Base-by-base conservation (phyloP, 1,140 invertebrate genomes). In the Akabosia matsudoensis region DNA sequence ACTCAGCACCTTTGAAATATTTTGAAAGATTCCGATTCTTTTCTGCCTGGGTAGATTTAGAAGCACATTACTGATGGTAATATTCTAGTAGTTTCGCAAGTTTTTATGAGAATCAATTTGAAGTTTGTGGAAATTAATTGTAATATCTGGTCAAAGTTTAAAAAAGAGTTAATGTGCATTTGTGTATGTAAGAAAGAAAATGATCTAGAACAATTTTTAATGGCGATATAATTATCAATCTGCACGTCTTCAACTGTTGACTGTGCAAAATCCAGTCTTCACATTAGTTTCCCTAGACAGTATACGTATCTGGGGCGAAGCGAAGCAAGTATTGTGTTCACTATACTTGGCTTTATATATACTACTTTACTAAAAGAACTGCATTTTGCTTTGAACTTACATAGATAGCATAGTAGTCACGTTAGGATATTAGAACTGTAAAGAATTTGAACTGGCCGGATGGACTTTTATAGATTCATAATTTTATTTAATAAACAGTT, bases 391-490 rank as follows among this genome's bases (percentile, higher is more conserved):
- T 45, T 45, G 37, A 7, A 45, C 37, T 45, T n/a, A n/a, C n/a
- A 45, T 18, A 45, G 37, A 45, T 18, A 45, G 37, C 37, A 45
- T 45, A 45, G 37, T n/a, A n/a, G n/a, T n/a, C n/a, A n/a, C n/a
- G n/a, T n/a, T n/a, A n/a, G n/a, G n/a, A n/a, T n/a, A n/a, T n/a
- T n/a, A n/a, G n/a, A n/a, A n/a, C n/a, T n/a, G 37, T 45, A 45
- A 45, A 18, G 18, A 10, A 10, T 45, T 45, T 10, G 7, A 45
- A 22, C 54, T n/a, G 24, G 24, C 54, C 54, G 54, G 54, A 61
- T 61, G 54, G 54, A 61, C 54, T 61, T 61, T 61, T 61, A 61
- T 61, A 61, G 54, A 61, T 16, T 61, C 54, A 61, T 61, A 61
- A 16, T 61, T 45, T 61, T 61, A 61, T 24, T 61, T 24, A 61